Evolutionary conservation across 2,888 invertebrate species (phyloP), one percentile per base, ranked within the genome.

Genomic region (Volucella inflata): DNA sequence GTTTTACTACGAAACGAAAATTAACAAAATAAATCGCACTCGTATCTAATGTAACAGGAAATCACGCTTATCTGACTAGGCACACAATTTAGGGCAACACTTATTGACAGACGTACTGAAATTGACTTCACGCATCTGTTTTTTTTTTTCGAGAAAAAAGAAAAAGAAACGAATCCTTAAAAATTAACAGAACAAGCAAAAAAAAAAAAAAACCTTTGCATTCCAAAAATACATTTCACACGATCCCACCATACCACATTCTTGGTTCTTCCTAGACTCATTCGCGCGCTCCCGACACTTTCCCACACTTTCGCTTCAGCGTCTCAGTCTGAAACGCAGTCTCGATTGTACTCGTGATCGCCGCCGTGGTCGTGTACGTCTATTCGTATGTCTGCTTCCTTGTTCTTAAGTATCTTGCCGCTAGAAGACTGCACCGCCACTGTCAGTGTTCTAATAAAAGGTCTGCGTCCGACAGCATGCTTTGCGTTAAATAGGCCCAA

Each of bases 251-350:
- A 60, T 30, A 67, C 62, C 65, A 46, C 36, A 14, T 64, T 78
- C 53, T 50, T 62, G 62, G 44, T 64, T 68, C 40, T 64, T 67
- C n/a, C 57, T 71, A 71, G 75, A 71, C 51, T 65, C 75, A 72
- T 30, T 30, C 65, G 65, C 80, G 71, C 84, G 65, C 62, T 76
- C 65, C 70, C 80, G 60, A 79, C 60, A 84, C 80, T 84, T 84
- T 84, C 84, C 79, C 80, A 84, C 84, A 84, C 84, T 84, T 84
- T 84, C 84, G 84, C 80, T 80, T 71, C 60, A 82, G 62, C 57
- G 53, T 50, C 53, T 1, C 11, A 17, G 57, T 14, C 70, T 11
- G 12, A 8, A 21, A 53, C 46, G 68, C 30, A 21, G 11, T 30
- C 17, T 36, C 51, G 40, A 53, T 79, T 64, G 51, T 70, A 53